Evolutionary conservation across 2,113 vertebrate genomes (phyloP).

Genomic region (Fregetta grallaria): DNA sequence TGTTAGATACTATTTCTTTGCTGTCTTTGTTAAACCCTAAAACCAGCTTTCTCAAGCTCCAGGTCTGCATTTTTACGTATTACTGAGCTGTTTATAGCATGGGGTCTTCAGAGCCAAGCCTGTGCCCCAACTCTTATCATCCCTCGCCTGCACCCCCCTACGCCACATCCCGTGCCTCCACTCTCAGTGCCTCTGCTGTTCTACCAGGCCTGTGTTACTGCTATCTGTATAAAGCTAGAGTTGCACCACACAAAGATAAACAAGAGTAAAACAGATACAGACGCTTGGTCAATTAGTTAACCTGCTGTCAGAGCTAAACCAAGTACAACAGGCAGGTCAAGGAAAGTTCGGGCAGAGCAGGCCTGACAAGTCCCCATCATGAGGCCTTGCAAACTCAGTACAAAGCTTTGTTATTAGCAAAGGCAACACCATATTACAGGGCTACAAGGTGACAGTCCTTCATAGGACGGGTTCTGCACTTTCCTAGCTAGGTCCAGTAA

Average conservation of each 20-base stretch:
- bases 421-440: neutral
- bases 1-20: neutral
- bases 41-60: neutral
- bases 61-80: neutral
- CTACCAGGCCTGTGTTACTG: neutral
- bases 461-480: neutral
- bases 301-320: neutral
- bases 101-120: neutral
- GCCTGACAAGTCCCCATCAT: neutral
- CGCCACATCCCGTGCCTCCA: fast-evolving
- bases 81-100: neutral
- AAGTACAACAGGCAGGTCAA: neutral
- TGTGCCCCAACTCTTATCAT: neutral
- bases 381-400: neutral
- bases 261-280: neutral
- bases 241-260: neutral
- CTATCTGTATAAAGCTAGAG: neutral
- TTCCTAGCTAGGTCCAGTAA: neutral
- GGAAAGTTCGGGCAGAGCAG: neutral
- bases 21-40: neutral
- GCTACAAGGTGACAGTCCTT: neutral
- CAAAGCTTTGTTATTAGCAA: neutral
- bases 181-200: neutral
- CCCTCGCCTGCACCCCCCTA: neutral
- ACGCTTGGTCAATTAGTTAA: neutral